Evolutionary conservation across 2,797 vertebrate genomes (phyloP).

Genomic region (Perodicticus potto): DNA sequence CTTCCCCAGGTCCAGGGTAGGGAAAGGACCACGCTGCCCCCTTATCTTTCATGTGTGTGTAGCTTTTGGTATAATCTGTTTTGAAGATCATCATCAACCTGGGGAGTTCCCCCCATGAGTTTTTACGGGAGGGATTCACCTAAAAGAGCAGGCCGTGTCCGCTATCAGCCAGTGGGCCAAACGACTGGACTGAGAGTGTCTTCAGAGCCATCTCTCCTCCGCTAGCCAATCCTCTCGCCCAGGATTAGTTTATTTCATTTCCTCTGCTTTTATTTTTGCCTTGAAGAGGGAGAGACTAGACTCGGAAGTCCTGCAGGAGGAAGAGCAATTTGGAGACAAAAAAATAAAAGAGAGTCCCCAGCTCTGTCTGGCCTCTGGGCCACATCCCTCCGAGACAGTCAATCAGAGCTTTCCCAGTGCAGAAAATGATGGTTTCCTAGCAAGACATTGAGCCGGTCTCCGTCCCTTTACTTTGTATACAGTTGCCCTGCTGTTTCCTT

Average conservation of each 20-base stretch:
- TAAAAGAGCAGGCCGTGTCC: not conserved
- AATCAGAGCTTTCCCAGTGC: not conserved
- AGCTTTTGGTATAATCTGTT: not conserved
- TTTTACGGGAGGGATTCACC: not conserved
- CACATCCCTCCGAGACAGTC: not conserved
- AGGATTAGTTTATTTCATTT: not conserved
- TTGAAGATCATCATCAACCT: not conserved
- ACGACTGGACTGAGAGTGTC: not conserved
- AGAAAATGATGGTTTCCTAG: not conserved
- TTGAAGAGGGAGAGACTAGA: not conserved
- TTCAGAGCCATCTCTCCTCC: too few species aligned
- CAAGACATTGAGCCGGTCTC: not conserved
- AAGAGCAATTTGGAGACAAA: not conserved
- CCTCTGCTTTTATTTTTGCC: not conserved
- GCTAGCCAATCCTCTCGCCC: not conserved
- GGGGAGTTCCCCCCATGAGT: not conserved
- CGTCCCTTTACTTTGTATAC: not conserved
- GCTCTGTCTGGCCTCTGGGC: not conserved
- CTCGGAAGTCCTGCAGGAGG: not conserved
- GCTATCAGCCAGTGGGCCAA: too few species aligned
- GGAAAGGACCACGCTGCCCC: accelerated
- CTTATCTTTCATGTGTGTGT: not conserved
- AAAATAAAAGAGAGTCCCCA: not conserved
- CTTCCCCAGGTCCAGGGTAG: not conserved
- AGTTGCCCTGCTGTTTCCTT: not conserved